Conservation (phyloP, 2,113 vertebrate genomes). For the Polypterus bichir region DNA sequence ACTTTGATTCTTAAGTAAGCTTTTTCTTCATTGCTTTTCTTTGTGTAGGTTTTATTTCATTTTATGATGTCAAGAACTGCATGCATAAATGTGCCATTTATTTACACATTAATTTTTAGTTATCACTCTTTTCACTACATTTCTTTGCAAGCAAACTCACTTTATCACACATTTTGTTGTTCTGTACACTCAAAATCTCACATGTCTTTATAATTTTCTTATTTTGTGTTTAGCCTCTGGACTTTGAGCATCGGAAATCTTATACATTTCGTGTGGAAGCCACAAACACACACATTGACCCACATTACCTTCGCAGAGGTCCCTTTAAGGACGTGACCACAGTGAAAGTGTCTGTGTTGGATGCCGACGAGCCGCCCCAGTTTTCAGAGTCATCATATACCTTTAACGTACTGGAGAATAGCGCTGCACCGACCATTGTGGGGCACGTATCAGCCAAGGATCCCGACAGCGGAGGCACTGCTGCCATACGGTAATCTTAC, state of each 20-base stretch:
- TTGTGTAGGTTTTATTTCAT: no score
- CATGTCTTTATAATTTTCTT: not conserved
- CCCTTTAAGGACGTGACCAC: conserved; percentile 73
- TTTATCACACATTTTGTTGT: no score
- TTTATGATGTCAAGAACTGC: no score
- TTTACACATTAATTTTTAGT: no score
- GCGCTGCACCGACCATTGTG: conserved; percentile 54
- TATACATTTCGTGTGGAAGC: conserved; percentile 78
- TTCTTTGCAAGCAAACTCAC: no score
- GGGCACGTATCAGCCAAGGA: conserved; percentile 63
- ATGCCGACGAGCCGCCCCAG: conserved; percentile 70
- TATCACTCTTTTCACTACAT: no score
- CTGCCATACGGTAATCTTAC: conserved; percentile 63
- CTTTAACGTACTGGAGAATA: conserved; percentile 71
- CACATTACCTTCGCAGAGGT: conserved; percentile 68
- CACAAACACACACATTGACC: conserved; percentile 73
- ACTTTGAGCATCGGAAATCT: conserved; percentile 69
- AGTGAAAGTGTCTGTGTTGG: conserved; percentile 60
- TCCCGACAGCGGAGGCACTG: conserved; percentile 65
- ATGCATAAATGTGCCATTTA: no score
- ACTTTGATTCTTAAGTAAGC: no score
- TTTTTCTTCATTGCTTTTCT: no score
- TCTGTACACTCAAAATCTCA: not conserved
- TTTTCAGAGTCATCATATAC: conserved; percentile 61
- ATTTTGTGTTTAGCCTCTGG: conserved; percentile 47